These are phyloP conservation scores for Masticophis lateralis DNA, from an alignment of 2,797 vertebrate species.

Conservation along the genomic window DNA sequence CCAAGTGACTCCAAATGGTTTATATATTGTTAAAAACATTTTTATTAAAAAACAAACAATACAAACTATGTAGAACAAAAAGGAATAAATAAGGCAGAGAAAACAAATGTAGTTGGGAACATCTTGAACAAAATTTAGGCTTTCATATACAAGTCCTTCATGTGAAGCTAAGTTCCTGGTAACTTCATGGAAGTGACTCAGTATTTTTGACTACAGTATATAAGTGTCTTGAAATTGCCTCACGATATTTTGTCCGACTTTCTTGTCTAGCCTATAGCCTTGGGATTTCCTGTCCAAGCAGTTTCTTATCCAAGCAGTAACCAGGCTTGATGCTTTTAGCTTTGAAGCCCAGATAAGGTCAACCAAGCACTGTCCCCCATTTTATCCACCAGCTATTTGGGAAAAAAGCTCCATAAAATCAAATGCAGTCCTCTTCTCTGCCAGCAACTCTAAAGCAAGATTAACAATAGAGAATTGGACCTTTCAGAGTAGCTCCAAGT, in stretches of 20 bases:
- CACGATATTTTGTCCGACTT: not conserved
- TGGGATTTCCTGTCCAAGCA: not conserved
- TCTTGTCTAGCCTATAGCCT: not conserved
- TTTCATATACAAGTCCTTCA: not conserved
- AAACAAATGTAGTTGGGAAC: not conserved
- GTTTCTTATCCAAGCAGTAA: not conserved
- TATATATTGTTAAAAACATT: not conserved
- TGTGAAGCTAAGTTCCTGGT: not conserved
- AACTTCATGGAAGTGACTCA: not conserved
- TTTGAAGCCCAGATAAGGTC: not conserved
- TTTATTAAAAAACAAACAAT: not conserved
- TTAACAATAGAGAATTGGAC: not conserved
- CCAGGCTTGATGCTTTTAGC: not conserved
- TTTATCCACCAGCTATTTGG: not conserved
- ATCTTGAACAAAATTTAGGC: conserved; percentile 6
- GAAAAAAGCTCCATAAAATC: not conserved
- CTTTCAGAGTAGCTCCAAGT: not conserved
- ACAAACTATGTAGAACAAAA: not conserved
- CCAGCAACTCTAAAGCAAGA: not conserved
- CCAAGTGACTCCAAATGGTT: not conserved
- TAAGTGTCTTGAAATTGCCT: not conserved
- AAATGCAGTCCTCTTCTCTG: not conserved
- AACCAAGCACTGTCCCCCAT: not conserved
- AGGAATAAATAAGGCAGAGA: not conserved
- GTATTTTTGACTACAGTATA: not conserved